Evolutionary conservation across 2,797 vertebrate genomes (phyloP).

Genomic region (Neosilurus hyrtlii): DNA sequence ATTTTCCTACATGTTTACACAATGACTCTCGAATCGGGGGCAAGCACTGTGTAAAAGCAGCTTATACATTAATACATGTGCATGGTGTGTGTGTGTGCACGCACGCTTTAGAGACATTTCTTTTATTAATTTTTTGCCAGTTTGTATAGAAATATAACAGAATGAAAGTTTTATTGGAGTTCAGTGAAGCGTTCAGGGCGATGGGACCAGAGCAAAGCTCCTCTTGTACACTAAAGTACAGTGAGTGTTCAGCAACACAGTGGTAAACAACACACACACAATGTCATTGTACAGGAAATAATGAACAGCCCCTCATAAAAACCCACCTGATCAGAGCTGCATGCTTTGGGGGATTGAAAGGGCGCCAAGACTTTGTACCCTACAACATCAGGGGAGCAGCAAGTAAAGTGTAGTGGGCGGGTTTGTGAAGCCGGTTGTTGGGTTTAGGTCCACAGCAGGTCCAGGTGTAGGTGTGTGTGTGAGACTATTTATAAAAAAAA

Average conservation of each 20-base stretch:
- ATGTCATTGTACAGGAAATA: not conserved
- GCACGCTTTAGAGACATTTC: not conserved
- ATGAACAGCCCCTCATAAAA: not conserved
- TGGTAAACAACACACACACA: not conserved
- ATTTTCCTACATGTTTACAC: no score
- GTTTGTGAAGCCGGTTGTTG: not conserved
- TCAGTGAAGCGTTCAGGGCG: not conserved
- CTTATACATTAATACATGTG: not conserved
- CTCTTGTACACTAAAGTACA: not conserved
- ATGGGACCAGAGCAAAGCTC: not conserved
- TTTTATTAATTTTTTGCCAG: not conserved
- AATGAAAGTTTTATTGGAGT: not conserved
- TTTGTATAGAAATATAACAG: not conserved
- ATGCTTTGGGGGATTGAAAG: not conserved
- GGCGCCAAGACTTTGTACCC: conserved; percentile 2
- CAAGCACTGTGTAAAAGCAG: not conserved
- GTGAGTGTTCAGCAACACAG: not conserved
- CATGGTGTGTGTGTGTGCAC: not conserved
- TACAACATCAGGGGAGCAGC: not conserved
- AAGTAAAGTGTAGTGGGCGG: not conserved
- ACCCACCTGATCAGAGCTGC: not conserved
- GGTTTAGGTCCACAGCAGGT: not conserved
- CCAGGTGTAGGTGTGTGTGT: not conserved
- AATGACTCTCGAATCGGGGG: no score
- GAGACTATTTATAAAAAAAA: not conserved